Percentiles rank a stretch among this genome's conserved stretches.
Conservation (phyloP, 1,140 invertebrate genomes). For the Heliconius eleuchia region DNA sequence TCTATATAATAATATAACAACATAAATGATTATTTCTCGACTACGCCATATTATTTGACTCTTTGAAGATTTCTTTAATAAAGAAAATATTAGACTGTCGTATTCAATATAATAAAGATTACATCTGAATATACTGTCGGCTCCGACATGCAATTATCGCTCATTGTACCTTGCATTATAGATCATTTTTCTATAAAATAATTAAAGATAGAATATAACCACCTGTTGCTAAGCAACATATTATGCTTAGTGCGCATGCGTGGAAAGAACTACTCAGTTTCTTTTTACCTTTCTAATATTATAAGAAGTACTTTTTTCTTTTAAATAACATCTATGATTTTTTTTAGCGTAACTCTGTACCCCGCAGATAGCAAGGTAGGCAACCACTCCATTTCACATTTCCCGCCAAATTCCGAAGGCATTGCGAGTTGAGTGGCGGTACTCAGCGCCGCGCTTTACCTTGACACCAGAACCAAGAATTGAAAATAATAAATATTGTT, state of each 20-base stretch:
- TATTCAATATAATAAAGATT: constrained; percentile 3
- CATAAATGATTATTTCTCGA: not conserved
- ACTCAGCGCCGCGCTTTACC: no score
- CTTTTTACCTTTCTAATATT: not conserved
- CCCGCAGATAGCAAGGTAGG: no score
- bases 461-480: no score
- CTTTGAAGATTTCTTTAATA: not conserved
- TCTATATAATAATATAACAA: not conserved
- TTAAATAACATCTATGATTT: no score
- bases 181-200: not conserved
- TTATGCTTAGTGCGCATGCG: constrained; percentile 43
- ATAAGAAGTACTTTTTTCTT: no score
- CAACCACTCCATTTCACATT: no score
- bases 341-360: no score
- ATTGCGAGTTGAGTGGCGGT: no score
- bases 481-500: no score
- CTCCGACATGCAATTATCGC: not conserved
- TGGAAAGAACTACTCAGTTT: constrained; percentile 24
- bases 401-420: no score
- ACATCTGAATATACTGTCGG: not conserved
- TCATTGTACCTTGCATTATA: not conserved
- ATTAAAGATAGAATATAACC: constrained; percentile 19
- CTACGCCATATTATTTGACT: not conserved
- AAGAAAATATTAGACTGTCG: not conserved
- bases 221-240: constrained; percentile 53